Base-by-base conservation (phyloP, 2,888 invertebrate species). In the Drosophila recens region DNA sequence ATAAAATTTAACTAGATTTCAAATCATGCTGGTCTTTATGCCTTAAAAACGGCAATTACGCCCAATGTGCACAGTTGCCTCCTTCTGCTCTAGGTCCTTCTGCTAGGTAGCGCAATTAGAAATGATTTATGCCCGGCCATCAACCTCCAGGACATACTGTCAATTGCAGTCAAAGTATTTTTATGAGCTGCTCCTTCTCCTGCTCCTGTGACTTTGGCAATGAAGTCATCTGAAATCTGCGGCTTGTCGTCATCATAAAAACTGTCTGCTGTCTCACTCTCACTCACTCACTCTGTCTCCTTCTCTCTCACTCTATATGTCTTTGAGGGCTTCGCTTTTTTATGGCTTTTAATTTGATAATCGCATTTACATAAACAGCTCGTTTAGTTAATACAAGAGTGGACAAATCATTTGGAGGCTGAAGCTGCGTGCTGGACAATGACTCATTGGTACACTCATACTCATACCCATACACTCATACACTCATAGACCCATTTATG, bases 291-390 rank as follows among this genome's bases (percentile, higher is more conserved):
- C 33, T 9, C 20, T 9, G 17, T 30, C 23, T 63, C 40, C 42
- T n/a, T 42, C 17, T 43, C 51, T 43, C 17, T 3, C 15, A 2
- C 42, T 57, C 45, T 46, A 27, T 49, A 20, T 46, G 42, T 63
- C 33, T 57, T 34, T 42, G 4, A 20, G 15, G 45, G 23, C 46
- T 66, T 46, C 62, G 57, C 46, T 65, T 72, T 87, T 85, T 87
- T 85, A 86, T 87, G 85, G 81, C 74, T 72, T 86, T 86, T 80
- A 85, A 85, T 87, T 87, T 86, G 80, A 85, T 84, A 80, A 72
- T 74, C 71, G 66, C 73, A 86, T 86, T 87, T 86, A 76, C 86
- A 86, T 86, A 86, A 87, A 87, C 87, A 86, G 87, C 75, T 81
- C 86, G 81, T 86, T 86, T 85, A 78, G 67, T 67, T 71, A 86